A percentile compares a stretch with the other conserved stretches of the same genome.
phyloP scores from a whole-genome alignment of 1,140 invertebrate genomes.

The Meloidogyne chitwoodi region DNA sequence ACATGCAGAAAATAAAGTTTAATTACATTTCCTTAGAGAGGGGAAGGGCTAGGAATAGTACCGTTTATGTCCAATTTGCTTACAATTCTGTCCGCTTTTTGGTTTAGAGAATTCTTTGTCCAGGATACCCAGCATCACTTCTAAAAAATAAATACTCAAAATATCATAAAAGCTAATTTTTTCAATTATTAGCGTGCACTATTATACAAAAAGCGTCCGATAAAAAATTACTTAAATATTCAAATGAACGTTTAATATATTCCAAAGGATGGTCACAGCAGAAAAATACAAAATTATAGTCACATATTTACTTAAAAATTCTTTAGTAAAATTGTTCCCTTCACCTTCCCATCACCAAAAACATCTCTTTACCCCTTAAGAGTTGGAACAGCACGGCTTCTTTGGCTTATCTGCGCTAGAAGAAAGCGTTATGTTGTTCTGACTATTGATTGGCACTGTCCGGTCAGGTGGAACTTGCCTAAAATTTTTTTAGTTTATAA shows the following conservation, averaged over 20 bases:
- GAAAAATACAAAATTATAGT: neutral
- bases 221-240: neutral
- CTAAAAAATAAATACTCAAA: too few species aligned
- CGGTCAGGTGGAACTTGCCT: slow-evolving; percentile 47
- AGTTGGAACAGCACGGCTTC: slow-evolving; percentile 10
- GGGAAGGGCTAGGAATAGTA: too few species aligned
- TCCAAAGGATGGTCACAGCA: neutral
- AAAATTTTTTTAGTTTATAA: neutral
- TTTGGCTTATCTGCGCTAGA: slow-evolving; percentile 27
- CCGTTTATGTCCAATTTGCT: too few species aligned
- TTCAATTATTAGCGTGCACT: too few species aligned
- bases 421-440: slow-evolving; percentile 47
- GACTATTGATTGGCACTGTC: slow-evolving; percentile 34
- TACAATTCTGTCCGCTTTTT: too few species aligned
- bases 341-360: neutral
- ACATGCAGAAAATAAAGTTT: too few species aligned
- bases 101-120: too few species aligned
- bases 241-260: neutral
- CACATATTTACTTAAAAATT: neutral
- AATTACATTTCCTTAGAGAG: too few species aligned
- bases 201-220: neutral
- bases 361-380: neutral
- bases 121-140: too few species aligned
- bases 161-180: too few species aligned
- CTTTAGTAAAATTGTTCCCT: neutral